Base-by-base conservation (phyloP, 1,140 invertebrate species). In the Akabosia matsudoensis region DNA sequence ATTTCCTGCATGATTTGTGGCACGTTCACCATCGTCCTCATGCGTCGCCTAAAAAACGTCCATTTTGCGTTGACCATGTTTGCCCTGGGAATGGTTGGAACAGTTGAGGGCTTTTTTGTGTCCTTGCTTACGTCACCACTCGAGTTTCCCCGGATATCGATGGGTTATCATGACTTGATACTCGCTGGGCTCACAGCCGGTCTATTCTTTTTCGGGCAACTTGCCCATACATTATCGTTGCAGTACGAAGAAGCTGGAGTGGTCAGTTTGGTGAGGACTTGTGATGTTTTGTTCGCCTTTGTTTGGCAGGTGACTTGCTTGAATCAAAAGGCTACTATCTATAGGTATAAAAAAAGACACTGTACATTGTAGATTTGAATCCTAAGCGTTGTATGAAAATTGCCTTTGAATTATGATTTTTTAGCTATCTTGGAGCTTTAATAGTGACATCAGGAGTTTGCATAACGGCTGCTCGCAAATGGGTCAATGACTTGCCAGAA, bases 211-310 rank as follows among this genome's bases (percentile, higher is more conserved):
- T n/a, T 16, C 24, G 93, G 93, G 1, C 94, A 95, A 84, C 94
- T 95, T 74, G 85, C 94, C 30, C 83, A 95, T 7, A 95, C 93
- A 1, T 86, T 94, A 80, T 92, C 94, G 7, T 85, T 95, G 61
- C 92, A 95, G 85, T 87, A 93, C 81, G 94, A 96, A 84, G 92
- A 94, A 84, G 94, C 93, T 4, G 93, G 94, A 14, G 93, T 93
- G 24, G 93, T 96, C 0, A 92, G 94, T 0, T 93, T 96, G 76
- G 93, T 93, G 24, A 87, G 94, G 24, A 93, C 93, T 61, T 91
- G 92, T 22, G 93, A 95, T 84, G 95, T 96, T 76, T 91, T 95
- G 0, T 95, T 95, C 85, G 93, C 93, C 18, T 96, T 96, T 83
- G 87, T 94, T 70, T 96, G 93, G 93, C 93, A 96, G 83, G 0